Percentiles rank a stretch among this genome's conserved stretches.
Evolutionary conservation across 2,797 vertebrate genomes (phyloP).

Genomic region (Hybognathus amarus): DNA sequence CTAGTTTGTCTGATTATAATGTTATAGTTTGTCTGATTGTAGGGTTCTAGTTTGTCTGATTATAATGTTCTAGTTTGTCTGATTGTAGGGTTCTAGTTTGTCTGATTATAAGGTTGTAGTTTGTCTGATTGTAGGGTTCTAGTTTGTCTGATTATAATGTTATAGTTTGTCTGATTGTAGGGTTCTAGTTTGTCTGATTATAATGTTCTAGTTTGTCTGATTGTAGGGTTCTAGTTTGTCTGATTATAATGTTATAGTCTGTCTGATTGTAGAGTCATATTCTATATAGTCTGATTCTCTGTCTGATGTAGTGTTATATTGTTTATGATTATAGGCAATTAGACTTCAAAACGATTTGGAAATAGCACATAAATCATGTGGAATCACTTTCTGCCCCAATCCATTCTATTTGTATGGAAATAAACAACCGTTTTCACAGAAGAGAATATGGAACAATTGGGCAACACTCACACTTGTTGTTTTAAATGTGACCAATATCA

Average conservation of each 20-base stretch:
- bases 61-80: rapidly evolving
- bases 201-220: not conserved
- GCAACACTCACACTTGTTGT: no score
- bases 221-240: not conserved
- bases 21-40: not conserved
- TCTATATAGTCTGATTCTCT: no score
- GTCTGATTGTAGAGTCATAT: not conserved
- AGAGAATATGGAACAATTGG: not conserved
- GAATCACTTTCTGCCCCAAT: not conserved
- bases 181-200: no score
- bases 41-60: not conserved
- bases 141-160: no score
- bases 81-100: no score
- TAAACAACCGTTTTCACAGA: not conserved
- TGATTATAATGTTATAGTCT: not conserved
- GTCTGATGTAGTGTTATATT: no score
- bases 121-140: no score
- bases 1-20: no score
- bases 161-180: no score
- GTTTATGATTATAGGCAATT: not conserved
- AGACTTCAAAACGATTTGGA: not conserved
- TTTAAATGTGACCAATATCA: no score
- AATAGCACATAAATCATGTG: not conserved
- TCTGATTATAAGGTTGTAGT: not conserved
- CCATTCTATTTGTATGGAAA: not conserved